Percentiles rank a stretch among this genome's conserved stretches.
phyloP scores from a whole-genome alignment of 2,113 vertebrate genomes.

The Plotosus lineatus region DNA sequence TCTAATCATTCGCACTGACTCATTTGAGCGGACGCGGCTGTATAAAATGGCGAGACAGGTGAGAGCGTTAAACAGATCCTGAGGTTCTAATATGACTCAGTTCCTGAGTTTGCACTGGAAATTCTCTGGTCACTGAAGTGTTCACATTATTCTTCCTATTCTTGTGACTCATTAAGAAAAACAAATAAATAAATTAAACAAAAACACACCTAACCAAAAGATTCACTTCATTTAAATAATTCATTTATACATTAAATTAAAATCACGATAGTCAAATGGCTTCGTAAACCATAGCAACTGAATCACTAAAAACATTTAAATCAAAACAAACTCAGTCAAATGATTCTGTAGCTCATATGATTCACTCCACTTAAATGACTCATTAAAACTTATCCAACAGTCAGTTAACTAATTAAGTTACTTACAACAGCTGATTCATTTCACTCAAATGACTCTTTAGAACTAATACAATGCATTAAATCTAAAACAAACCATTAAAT shows the following conservation, averaged over 20 bases:
- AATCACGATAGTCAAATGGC: background rate
- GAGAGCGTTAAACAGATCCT: background rate
- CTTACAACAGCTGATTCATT: background rate
- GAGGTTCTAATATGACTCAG: background rate
- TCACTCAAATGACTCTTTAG: background rate
- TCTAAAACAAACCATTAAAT: background rate
- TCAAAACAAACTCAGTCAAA: background rate
- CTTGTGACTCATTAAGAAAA: background rate
- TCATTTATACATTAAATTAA: background rate
- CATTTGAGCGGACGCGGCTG: background rate
- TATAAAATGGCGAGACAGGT: background rate
- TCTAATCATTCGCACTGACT: constrained; percentile 1
- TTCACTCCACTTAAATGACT: background rate
- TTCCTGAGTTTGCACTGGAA: background rate
- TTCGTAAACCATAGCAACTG: no score
- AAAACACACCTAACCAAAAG: background rate
- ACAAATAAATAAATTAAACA: no score
- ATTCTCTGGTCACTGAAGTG: background rate
- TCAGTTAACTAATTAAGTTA: background rate
- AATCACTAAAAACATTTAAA: background rate
- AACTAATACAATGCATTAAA: background rate
- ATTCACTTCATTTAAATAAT: background rate
- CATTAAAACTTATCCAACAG: background rate
- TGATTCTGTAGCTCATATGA: background rate
- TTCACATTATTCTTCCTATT: background rate